Evolutionary conservation across 2,797 vertebrate genomes (phyloP).

Genomic region (Enteromius afrohamiltoni): DNA sequence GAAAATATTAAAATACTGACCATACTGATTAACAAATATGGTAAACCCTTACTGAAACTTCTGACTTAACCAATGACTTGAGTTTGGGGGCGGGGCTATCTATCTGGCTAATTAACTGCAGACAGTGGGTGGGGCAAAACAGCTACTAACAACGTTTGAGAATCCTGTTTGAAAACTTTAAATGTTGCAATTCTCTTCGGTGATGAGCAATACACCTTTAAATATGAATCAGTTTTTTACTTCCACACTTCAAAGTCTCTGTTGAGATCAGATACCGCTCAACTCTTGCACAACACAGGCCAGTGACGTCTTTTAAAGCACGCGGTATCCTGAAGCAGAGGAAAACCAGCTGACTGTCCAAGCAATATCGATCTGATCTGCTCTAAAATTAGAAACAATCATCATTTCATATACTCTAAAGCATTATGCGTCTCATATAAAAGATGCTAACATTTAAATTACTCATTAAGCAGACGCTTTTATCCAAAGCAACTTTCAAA

Average conservation of each 20-base stretch:
- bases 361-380: background rate
- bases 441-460: too few relatives aligned
- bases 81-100: background rate
- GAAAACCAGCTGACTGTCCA: background rate
- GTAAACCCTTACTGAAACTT: background rate
- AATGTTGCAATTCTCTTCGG: background rate
- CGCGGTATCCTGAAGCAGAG: background rate
- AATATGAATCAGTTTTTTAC: background rate
- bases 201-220: background rate
- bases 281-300: conserved; percentile 4
- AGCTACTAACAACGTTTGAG: background rate
- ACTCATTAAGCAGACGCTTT: too few relatives aligned
- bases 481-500: too few relatives aligned
- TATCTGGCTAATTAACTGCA: background rate
- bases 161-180: background rate
- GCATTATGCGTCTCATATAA: too few relatives aligned
- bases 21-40: background rate
- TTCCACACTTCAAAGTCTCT: background rate
- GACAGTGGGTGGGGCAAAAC: background rate
- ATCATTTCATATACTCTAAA: too few relatives aligned
- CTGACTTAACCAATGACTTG: background rate
- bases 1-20: background rate
- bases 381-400: background rate
- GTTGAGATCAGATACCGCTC: background rate
- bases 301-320: conserved; percentile 8